Base-by-base conservation (phyloP, 2,113 vertebrate species). In the Eleginops maclovinus region DNA sequence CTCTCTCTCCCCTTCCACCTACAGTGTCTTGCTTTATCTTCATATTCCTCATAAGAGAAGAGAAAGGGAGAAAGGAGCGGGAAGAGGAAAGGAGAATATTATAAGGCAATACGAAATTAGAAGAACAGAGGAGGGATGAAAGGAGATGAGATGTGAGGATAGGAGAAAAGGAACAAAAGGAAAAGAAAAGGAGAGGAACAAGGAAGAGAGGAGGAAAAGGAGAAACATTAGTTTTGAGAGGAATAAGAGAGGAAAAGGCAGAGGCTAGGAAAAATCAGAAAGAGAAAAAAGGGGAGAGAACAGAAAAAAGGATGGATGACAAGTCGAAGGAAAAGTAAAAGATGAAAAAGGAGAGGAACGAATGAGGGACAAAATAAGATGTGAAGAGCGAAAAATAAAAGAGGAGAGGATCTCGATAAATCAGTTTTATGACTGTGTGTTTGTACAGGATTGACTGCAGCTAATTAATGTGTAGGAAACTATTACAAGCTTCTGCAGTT, bases 381-480 rank as follows among this genome's bases (percentile, higher is more conserved):
- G 19, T 22, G 44, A 72, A 26, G 9, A 41, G 58, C 60, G 6
- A 17, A 76, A 64, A 24, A 59, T 51, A 28, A 46, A 58, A 26
- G 7, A 49, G 60, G 15, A n/a, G 59, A 66, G 55, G 67, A 64
- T 47, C 31, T 78, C 82, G 59, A 77, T 88, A 76, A 77, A 89
- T 92, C 86, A 88, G 72, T 89, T 91, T 93, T 91, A 92, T 89
- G 77, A 63, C 85, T 51, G 72, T 67, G 81, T 92, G 88, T 92
- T 93, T 91, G 89, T 83, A 87, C 78, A 88, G 87, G 81, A 86
- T 83, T 56, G 88, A 88, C 79, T 85, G 81, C 65, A n/a, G 82
- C 87, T 92, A 94, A 93, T 93, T 92, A 91, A 92, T 88, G 88
- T 88, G 81, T 83, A 88, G 74, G 90, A 92, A 90, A 91, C 84